A percentile compares a stretch with the other conserved stretches of the same genome.
Evolutionary conservation across 2,888 invertebrate genomes (phyloP).

Genomic region (Philhelius pedissequus): DNA sequence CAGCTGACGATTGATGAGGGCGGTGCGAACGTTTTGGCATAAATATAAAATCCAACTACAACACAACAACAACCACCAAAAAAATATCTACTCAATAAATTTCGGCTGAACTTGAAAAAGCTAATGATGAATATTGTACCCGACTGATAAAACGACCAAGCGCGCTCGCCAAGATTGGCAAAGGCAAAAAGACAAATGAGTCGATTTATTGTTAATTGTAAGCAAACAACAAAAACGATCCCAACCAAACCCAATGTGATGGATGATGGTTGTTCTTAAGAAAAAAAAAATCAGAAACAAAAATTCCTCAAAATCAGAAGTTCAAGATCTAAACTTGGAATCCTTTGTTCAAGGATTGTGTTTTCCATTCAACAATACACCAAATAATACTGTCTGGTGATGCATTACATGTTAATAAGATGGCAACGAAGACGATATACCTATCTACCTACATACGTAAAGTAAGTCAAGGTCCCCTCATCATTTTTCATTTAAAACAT

Average conservation of each 20-base stretch:
- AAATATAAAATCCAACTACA: conserved; percentile 27
- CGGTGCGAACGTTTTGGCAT: conserved; percentile 9
- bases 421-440: not conserved
- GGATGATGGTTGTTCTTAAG: conserved; percentile 10
- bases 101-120: conserved; percentile 27
- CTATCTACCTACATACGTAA: too few species aligned
- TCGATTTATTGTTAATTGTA: conserved; percentile 40
- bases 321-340: conserved; percentile 13
- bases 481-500: not conserved
- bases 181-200: conserved; percentile 25
- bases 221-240: not conserved
- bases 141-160: not conserved
- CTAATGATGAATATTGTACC: conserved; percentile 13
- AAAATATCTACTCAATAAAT: not conserved
- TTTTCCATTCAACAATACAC: not conserved
- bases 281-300: not conserved
- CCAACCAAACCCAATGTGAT: not conserved
- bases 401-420: not conserved
- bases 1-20: conserved; percentile 42
- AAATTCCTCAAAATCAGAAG: not conserved
- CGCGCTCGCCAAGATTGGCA: too few species aligned
- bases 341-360: conserved; percentile 7
- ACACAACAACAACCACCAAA: not conserved
- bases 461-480: conserved; percentile 30
- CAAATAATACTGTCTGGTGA: not conserved